These are phyloP conservation scores for Andrena marginata DNA, from an alignment of 2,888 invertebrate genomes.

Conservation along the genomic window DNA sequence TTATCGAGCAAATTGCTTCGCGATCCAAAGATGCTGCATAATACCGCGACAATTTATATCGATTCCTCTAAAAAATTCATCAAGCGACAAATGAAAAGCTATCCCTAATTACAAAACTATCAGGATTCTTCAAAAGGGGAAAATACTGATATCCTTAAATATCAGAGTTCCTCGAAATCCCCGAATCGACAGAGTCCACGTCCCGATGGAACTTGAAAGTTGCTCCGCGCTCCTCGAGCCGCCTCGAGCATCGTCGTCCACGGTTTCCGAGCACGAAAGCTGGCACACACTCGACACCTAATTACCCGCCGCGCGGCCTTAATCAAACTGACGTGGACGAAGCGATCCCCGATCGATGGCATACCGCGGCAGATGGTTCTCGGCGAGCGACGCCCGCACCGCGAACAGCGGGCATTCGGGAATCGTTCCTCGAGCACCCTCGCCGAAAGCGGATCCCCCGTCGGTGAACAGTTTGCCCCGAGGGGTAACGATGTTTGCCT, in stretches of 20 bases:
- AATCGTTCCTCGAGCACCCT: background rate
- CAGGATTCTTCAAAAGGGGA: no score
- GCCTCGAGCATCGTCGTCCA: slow-evolving; percentile 25
- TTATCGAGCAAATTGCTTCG: slow-evolving; percentile 10
- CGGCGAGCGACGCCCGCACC: background rate
- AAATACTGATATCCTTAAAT: no score
- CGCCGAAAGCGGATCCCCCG: background rate
- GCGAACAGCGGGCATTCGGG: background rate
- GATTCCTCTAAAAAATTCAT: no score
- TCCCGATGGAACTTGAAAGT: background rate
- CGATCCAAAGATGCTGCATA: background rate
- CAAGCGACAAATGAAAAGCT: no score
- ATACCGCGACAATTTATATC: background rate
- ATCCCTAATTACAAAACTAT: no score
- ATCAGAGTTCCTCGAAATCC: no score
- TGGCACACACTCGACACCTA: background rate
- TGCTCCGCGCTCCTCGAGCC: background rate
- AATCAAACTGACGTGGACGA: background rate
- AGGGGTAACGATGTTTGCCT: slow-evolving; percentile 37
- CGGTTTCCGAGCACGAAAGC: slow-evolving; percentile 38
- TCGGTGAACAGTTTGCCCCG: background rate
- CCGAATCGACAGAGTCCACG: no score
- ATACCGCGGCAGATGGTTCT: background rate
- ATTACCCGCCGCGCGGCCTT: slow-evolving; percentile 4
- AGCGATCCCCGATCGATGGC: background rate